Evolutionary conservation across 2,797 vertebrate species (phyloP), one percentile per base, ranked within the genome.

Genomic region (Falco columbarius): DNA sequence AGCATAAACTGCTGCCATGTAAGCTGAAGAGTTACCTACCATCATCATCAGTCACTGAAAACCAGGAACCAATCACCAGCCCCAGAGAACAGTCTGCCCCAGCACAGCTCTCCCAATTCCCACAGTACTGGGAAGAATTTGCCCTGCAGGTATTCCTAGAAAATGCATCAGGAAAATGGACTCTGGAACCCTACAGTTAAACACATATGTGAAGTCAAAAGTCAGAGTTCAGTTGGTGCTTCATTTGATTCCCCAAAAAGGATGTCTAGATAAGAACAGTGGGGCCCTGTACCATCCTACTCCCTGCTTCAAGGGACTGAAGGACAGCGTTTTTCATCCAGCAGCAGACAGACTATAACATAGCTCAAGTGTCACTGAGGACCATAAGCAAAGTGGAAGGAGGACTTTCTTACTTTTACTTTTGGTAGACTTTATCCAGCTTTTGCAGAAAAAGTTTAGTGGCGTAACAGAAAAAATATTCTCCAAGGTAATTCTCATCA

Each of bases 131-230:
- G 4, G 21, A 27, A 83, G n/a, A 32, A 1, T 68, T 36, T 63
- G 32, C 18, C 36, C 40, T 13, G 36, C 10, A 34, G 16, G 21
- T 58, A 59, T 29, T 66, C 9, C 58, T 23, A 65, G 58, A 51
- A 72, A 65, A 87, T 0, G 5, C 14, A 85, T 2, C 14, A 36
- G 79, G n/a, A 72, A 51, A 14, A 3, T 44, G 36, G 63, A 82
- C 68, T 67, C 81, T 34, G 44, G 32, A 88, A 88, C 44, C 21
- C 44, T 65, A 26, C 2, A 3, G 44, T 30, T 65, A 46, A 87
- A 68, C 19, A 82, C 0, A 0, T 1, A 47, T 56, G 49, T 21
- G 20, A 81, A 92, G 55, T 21, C 1, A 4, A 9, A 77, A 49
- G 29, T 17, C 5, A 1, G 49, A 89, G 52, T 34, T 76, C 72